Base-by-base conservation (phyloP, 1,140 invertebrate genomes). In the Lucilia cuprina region DNA sequence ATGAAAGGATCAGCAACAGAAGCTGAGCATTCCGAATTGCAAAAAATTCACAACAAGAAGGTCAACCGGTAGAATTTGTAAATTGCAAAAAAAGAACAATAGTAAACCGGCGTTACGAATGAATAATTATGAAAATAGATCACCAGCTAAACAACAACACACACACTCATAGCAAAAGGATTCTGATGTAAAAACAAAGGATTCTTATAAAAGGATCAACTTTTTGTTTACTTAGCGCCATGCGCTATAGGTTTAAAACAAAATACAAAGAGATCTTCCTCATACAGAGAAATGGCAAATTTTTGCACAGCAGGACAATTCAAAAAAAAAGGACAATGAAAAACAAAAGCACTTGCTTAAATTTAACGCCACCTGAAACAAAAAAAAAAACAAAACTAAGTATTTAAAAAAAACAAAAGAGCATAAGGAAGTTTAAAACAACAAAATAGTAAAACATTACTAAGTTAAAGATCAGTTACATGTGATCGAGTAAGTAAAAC, bases 101-200 rank as follows among this genome's bases (percentile, higher is more conserved):
- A 17, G 21, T 17, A 70, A 80, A 49, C 77, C 77, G 41, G 77
- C 77, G 77, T 80, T 80, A 80, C 77, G 77, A 80, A 80, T 80
- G 77, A 80, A 80, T 80, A 80, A 80, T 80, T 80, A 80, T 49
- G 77, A 80, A 80, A 50, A 49, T 80, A 80, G 77, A 80, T 80
- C 77, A 80, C 41, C n/a, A 70, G 65, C 65, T 21, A 70, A 1
- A 70, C n/a, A 70, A 25, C n/a, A 30, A 70, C n/a, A 25, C n/a
- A 8, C 7, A 21, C 9, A 10, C 41, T 21, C 25, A 30, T 8
- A 10, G 17, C 34, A 80, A 80, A 77, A 77, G 74, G 74, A 77
- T 77, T 77, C 34, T 35, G 14, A 55, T 55, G 3, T 17, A 77
- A 41, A 41, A 41, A 77, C 74, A 17, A 77, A 17, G 21, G 77